Conservation (phyloP, 2,113 vertebrate genomes). For the Scalopus aquaticus region DNA sequence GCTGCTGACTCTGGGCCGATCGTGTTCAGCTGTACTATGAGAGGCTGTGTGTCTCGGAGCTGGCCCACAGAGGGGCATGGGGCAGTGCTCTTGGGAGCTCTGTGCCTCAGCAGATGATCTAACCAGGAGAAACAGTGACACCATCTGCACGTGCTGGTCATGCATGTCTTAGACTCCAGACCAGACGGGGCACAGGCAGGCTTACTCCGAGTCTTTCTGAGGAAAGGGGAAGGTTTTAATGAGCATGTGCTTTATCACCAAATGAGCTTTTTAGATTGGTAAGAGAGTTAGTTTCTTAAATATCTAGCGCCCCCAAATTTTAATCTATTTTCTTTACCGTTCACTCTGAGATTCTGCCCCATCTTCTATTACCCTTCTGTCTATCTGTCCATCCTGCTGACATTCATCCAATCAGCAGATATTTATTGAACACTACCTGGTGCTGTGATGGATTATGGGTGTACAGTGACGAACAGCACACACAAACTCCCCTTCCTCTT, state of each 20-base stretch:
- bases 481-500: neutral
- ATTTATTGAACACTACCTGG: neutral
- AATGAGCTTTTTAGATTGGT: slow-evolving; percentile 1
- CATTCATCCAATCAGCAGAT: neutral
- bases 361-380: neutral
- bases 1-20: neutral
- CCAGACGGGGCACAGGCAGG: neutral
- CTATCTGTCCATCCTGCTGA: neutral
- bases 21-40: neutral
- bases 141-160: neutral
- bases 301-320: neutral
- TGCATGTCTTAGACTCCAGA: neutral
- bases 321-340: neutral
- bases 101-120: neutral
- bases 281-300: slow-evolving; percentile 33
- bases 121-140: neutral
- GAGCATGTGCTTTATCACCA: neutral
- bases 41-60: neutral
- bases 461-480: neutral
- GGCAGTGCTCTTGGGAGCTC: neutral
- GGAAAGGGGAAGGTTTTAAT: neutral
- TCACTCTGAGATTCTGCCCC: neutral
- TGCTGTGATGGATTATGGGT: neutral
- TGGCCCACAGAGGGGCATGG: neutral
- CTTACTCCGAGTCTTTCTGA: neutral